phyloP scores from a whole-genome alignment of 2,888 invertebrate genomes.

The Hermaeophaga mercurialis region DNA sequence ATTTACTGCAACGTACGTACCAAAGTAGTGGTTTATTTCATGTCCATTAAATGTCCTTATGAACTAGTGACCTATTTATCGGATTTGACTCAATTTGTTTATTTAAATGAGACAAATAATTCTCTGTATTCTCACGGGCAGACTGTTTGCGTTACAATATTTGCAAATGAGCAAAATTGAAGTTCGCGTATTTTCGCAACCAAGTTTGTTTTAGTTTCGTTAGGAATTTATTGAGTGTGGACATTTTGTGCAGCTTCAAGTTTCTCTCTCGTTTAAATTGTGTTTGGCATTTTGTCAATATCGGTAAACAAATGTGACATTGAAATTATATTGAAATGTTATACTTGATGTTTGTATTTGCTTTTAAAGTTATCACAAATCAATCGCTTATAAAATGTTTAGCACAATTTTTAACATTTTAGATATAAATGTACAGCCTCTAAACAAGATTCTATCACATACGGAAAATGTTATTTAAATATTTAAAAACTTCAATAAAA shows the following conservation, averaged over 20 bases:
- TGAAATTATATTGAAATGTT: background rate
- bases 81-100: constrained; percentile 15
- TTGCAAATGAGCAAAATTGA: constrained; percentile 18
- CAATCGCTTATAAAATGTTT: too few species aligned
- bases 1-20: too few species aligned
- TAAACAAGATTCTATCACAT: too few species aligned
- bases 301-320: constrained; percentile 1
- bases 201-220: constrained; percentile 14
- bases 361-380: too few species aligned
- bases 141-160: constrained; percentile 8
- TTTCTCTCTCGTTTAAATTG: background rate
- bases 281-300: background rate
- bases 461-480: too few species aligned
- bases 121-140: constrained; percentile 15
- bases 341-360: too few species aligned
- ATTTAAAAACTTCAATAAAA: too few species aligned
- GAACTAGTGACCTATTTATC: constrained; percentile 19
- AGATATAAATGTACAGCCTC: too few species aligned
- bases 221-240: constrained; percentile 4
- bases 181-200: constrained; percentile 14
- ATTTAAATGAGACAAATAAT: constrained; percentile 20
- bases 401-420: too few species aligned
- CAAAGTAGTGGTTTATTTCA: too few species aligned
- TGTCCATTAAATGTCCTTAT: too few species aligned
- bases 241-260: constrained; percentile 4